Evolutionary conservation across 2,113 vertebrate species (phyloP), one percentile per base, ranked within the genome.

Genomic region (Ramphastos sulfuratus): DNA sequence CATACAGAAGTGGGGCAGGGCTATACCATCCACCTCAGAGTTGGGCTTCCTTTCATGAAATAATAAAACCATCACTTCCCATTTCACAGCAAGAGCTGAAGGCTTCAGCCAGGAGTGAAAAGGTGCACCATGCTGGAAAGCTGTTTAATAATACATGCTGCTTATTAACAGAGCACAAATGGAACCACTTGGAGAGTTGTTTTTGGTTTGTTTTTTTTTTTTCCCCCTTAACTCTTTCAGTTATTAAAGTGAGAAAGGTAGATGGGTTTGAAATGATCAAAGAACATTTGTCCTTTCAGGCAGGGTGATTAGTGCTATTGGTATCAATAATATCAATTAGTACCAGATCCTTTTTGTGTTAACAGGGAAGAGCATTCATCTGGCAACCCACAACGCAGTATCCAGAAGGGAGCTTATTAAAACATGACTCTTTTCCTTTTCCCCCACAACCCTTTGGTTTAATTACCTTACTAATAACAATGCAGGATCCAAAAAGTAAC

Each of bases 141-240:
- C 88, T 95, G 95, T 93, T 97, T 96, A 94, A 95, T 97, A 96
- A 97, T 95, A 94, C 73, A 78, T 96, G 84, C 77, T 82, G 75
- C 56, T 85, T 92, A 94, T 91, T 79, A 88, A 92, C 80, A 81
- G 84, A 79, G 79, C 75, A 83, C 70, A 94, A 94, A 94, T 81
- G 74, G 74, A 95, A 91, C 86, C 7, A 10, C 56, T 90, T 50
- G 17, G 17, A 50, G 14, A 15, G 14, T 55, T 54, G 23, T 23
- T 54, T 10, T 96, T 82, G 39, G 39, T 42, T 48, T 85, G 4
- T 5, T 50, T 21, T 50, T 23, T 10, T 23, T 21, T 50, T 21
- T 50, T 21, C 15, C 44, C 44, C 46, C 81, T 70, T 95, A 71
- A 93, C 95, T 95, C 90, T 78, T 89, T 55, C 54, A 54, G 39